Percentiles rank a stretch among this genome's conserved stretches.
phyloP scores from a whole-genome alignment of 2,888 invertebrate genomes.

The Limnephilus auricula region DNA sequence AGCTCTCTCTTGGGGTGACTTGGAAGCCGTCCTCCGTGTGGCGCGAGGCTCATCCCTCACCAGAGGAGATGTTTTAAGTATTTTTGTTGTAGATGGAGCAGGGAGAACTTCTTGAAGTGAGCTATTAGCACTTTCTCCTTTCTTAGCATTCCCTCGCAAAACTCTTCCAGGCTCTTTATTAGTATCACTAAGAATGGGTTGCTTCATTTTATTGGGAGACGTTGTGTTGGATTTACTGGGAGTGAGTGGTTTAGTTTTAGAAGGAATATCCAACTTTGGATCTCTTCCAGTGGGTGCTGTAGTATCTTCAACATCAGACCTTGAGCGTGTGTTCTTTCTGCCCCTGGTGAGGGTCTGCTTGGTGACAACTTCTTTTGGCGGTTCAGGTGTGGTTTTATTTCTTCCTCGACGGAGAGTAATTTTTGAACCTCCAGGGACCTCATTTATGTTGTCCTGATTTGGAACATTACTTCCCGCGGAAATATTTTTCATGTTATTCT shows the following conservation, averaged over 20 bases:
- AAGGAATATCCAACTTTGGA: too few relatives aligned
- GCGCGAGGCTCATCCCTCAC: background rate
- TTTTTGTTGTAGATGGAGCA: background rate
- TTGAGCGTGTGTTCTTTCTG: background rate
- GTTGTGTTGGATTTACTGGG: background rate
- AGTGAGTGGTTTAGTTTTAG: too few relatives aligned
- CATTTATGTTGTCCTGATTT: background rate
- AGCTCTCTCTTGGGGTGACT: background rate
- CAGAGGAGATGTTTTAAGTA: background rate
- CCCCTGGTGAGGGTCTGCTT: background rate
- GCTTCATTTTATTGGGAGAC: background rate
- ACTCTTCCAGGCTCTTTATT: constrained; percentile 15
- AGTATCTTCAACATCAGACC: background rate
- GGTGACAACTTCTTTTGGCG: background rate
- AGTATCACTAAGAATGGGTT: background rate
- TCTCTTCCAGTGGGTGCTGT: too few relatives aligned
- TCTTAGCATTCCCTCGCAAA: constrained; percentile 13
- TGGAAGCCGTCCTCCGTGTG: background rate
- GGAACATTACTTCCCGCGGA: background rate
- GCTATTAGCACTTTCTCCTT: background rate
- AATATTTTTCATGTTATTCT: background rate
- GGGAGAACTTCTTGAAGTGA: background rate
- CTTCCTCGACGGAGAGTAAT: background rate
- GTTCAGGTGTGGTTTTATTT: background rate
- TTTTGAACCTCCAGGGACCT: background rate